Evolutionary conservation across 2,888 invertebrate genomes (phyloP).

Genomic region (Ephialtes manifestator): DNA sequence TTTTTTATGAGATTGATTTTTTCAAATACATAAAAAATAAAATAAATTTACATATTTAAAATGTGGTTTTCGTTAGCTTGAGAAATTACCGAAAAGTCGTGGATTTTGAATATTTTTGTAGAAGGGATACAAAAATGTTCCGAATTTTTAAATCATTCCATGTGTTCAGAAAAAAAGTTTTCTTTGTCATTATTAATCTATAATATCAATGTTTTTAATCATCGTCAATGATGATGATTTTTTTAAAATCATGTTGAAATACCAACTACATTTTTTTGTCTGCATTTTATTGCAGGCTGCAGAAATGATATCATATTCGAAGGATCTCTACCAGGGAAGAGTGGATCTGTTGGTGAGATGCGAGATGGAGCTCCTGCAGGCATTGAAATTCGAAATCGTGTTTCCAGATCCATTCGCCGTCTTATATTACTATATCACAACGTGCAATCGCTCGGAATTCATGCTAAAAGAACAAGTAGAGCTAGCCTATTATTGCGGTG

Average conservation of each 20-base stretch:
- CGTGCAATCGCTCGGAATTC: constrained; percentile 26
- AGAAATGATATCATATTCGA: constrained; percentile 72
- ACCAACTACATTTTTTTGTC: neutral
- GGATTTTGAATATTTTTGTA: too few relatives aligned
- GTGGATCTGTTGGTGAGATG: constrained; percentile 69
- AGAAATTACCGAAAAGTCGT: too few relatives aligned
- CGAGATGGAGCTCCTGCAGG: constrained; percentile 75
- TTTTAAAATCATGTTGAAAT: neutral
- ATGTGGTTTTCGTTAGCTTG: too few relatives aligned
- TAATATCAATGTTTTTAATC: too few relatives aligned
- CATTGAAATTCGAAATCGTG: constrained; percentile 75
- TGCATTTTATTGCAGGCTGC: constrained; percentile 70
- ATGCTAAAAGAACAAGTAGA: constrained; percentile 29
- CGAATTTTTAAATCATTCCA: too few relatives aligned
- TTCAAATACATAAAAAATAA: too few relatives aligned
- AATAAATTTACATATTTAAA: too few relatives aligned
- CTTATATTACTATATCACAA: constrained; percentile 69
- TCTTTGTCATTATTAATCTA: too few relatives aligned
- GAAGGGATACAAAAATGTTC: too few relatives aligned
- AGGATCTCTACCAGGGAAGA: constrained; percentile 66
- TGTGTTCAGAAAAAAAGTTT: too few relatives aligned
- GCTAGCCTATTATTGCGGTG: constrained; percentile 72
- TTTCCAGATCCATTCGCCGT: constrained; percentile 78
- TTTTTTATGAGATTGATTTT: too few relatives aligned
- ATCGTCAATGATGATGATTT: neutral